A percentile compares a stretch with the other conserved stretches of the same genome.
Evolutionary conservation across 2,888 invertebrate species (phyloP).

Genomic region (Tiliacea aurago): DNA sequence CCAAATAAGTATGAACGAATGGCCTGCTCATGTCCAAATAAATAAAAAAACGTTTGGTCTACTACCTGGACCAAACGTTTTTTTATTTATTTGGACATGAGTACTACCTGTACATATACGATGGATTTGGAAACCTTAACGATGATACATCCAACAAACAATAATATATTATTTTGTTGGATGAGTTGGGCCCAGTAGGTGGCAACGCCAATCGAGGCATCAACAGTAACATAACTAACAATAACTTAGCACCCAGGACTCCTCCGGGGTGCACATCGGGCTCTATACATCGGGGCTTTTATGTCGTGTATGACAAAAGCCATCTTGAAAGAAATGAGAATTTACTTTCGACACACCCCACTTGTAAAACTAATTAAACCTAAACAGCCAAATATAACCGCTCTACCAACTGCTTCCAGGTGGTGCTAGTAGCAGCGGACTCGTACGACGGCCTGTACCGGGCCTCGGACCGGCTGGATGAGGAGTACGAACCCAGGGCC

Average conservation of each 20-base stretch:
- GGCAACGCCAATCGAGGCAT: neutral
- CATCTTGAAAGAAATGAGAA: neutral
- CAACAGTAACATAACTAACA: neutral
- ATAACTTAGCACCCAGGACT: too few relatives aligned
- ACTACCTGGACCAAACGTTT: too few relatives aligned
- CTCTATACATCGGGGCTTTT: neutral
- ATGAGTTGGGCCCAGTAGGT: neutral
- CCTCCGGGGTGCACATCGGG: too few relatives aligned
- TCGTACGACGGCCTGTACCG: slow-evolving; percentile 83
- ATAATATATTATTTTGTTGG: neutral
- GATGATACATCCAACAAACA: neutral
- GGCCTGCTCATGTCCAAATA: neutral
- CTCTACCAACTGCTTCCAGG: slow-evolving; percentile 74
- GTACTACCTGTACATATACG: neutral
- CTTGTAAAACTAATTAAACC: neutral
- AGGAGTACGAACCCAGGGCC: slow-evolving; percentile 82
- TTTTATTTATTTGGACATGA: too few relatives aligned
- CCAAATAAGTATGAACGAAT: neutral
- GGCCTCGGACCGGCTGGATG: slow-evolving; percentile 82
- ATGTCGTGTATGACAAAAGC: too few relatives aligned
- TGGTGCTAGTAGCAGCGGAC: slow-evolving; percentile 85
- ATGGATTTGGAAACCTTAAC: too few relatives aligned
- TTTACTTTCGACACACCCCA: neutral
- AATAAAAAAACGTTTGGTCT: neutral
- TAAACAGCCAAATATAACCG: neutral